These are phyloP conservation scores for Parascotia fuliginaria DNA, from an alignment of 2,888 invertebrate species.

Conservation along the genomic window DNA sequence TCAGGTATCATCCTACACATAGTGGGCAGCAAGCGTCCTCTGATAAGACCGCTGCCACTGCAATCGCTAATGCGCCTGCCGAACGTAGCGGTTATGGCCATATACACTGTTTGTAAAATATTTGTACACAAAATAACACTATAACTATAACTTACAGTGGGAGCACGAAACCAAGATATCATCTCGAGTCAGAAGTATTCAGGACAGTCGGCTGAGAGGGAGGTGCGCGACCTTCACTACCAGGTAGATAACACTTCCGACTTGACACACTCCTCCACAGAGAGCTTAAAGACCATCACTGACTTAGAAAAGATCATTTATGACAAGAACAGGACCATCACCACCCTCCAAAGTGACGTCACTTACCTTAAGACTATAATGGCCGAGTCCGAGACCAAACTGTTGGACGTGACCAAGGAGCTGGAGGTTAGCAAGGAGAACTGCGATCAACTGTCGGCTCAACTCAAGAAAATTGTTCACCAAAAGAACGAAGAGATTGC, in stretches of 20 bases:
- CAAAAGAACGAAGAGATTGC: constrained; percentile 79
- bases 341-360: constrained; percentile 71
- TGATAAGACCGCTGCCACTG: too few species aligned
- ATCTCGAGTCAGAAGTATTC: constrained; percentile 48
- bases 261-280: constrained; percentile 68
- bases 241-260: constrained; percentile 79
- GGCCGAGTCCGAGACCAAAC: constrained; percentile 75
- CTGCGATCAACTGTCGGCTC: constrained; percentile 69
- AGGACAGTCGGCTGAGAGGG: constrained; percentile 47
- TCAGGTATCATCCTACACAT: too few species aligned
- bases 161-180: constrained; percentile 57
- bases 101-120: too few species aligned
- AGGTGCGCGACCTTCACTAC: constrained; percentile 54
- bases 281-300: constrained; percentile 73
- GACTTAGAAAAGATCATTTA: constrained; percentile 77
- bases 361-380: constrained; percentile 69
- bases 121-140: too few species aligned
- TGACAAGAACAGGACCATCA: constrained; percentile 76
- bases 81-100: too few species aligned
- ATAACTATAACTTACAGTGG: constrained; percentile 52
- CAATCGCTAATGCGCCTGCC: too few species aligned
- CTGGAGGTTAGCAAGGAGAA: constrained; percentile 70
- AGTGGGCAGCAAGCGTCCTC: too few species aligned
- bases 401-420: constrained; percentile 71
- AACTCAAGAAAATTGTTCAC: constrained; percentile 74